A percentile compares a stretch with the other conserved stretches of the same genome.
Evolutionary conservation across 1,140 invertebrate species (phyloP).

Genomic region (Atta colombica): DNA sequence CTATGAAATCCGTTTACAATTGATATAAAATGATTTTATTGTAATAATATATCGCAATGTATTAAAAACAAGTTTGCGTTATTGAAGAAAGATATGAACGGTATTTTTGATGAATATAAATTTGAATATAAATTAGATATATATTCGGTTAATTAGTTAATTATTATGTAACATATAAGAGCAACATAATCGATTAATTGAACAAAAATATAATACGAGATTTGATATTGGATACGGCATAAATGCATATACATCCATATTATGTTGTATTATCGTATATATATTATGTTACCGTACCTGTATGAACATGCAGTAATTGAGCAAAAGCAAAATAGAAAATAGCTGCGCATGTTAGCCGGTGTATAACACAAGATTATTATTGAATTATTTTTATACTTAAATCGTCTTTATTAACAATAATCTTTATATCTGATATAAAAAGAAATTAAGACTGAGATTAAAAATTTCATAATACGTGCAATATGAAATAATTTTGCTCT

Average conservation of each 20-base stretch:
- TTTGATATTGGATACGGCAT: not conserved
- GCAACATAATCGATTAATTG: not conserved
- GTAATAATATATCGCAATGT: slow-evolving; percentile 8
- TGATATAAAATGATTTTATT: slow-evolving; percentile 20
- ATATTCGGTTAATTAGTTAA: slow-evolving; percentile 13
- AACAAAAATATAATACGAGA: not conserved
- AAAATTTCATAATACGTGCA: not conserved
- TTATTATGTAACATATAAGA: not conserved
- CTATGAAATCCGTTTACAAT: slow-evolving; percentile 13
- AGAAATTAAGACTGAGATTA: not conserved
- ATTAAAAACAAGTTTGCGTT: not conserved
- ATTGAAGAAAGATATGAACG: not conserved
- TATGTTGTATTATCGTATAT: not conserved
- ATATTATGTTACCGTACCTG: not conserved
- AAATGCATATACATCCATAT: not conserved
- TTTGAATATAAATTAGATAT: not conserved
- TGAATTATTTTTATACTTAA: not conserved
- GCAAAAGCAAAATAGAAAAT: not conserved
- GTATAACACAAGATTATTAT: not conserved
- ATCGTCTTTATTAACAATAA: not conserved
- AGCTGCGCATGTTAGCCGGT: not conserved
- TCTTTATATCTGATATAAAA: not conserved
- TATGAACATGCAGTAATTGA: slow-evolving; percentile 5
- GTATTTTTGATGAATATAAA: slow-evolving; percentile 1
- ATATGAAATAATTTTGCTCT: not conserved